Conservation (phyloP, 2,797 vertebrate genomes). For the Scyliorhinus canicula region DNA sequence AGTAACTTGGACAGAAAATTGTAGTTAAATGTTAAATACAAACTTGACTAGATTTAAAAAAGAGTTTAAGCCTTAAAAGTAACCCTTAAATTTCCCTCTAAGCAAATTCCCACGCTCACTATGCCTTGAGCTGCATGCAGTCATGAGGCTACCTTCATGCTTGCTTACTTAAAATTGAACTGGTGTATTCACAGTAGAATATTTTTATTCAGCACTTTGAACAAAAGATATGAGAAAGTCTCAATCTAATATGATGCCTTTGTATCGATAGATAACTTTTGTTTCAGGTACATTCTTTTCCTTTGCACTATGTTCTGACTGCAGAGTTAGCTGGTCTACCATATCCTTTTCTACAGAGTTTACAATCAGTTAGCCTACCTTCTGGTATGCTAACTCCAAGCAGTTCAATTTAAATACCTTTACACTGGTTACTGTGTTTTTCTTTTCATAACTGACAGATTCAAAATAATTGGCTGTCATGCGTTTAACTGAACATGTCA, state of each 20-base stretch:
- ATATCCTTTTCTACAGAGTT: not conserved
- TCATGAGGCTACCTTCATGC: not conserved
- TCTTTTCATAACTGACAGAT: not conserved
- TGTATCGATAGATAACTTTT: no score
- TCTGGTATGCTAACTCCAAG: not conserved
- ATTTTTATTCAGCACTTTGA: not conserved
- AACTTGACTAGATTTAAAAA: no score
- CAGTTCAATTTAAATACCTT: not conserved
- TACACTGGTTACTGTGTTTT: not conserved
- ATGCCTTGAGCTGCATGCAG: no score
- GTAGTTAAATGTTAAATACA: no score
- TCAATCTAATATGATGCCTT: no score
- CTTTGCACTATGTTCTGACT: not conserved
- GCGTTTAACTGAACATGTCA: not conserved
- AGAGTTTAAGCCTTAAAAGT: no score
- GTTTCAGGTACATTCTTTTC: not conserved
- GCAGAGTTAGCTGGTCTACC: not conserved
- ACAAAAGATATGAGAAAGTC: no score
- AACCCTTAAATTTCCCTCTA: not conserved
- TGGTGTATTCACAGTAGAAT: not conserved
- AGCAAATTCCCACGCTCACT: not conserved
- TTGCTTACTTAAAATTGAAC: not conserved
- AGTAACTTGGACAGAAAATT: no score
- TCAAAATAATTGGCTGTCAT: constrained; percentile 2
- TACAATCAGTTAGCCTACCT: not conserved